Evolutionary conservation across 1,140 invertebrate species (phyloP), one percentile per base, ranked within the genome.

Genomic region (Dryas iulia): DNA sequence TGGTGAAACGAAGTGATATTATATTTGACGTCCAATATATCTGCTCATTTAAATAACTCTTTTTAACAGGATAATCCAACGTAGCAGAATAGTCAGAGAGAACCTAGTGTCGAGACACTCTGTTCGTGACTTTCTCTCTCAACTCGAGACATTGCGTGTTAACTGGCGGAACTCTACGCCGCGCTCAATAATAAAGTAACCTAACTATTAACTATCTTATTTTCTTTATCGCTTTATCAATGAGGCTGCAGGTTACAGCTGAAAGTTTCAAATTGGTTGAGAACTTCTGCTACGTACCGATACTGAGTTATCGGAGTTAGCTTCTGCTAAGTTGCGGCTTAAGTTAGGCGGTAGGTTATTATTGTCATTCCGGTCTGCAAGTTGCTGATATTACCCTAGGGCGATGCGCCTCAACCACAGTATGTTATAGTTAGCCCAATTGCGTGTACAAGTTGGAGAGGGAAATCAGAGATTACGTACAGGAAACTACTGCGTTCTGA

Each of bases 221-320:
- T 47, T 21, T n/a, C n/a, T 35, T 21, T 7, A 47, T 3, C 14
- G 10, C 7, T 47, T 47, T 47, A 47, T 47, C 39, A 18, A 14
- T 47, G 18, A 18, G 5, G 18, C n/a, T 8, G 39, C 39, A 47
- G 39, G 39, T 47, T 39, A 18, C 18, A 47, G 14, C 14, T 18
- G 73, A 72, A 84, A 87, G 76, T 89, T 89, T 76, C 79, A 78
- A 86, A 87, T 81, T 81, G 81, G 81, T 81, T 83, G 52, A 74
- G 69, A 78, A 88, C 78, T 87, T 87, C 70, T 84, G 79, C 84
- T 78, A 86, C 83, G 6, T 74, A 81, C 82, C 81, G 85, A 88
- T 90, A 90, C 81, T 86, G 84, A 87, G 78, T 87, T 87, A 86
- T 83, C 84, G 76, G 78, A 85, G 79, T 86, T 86, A 84, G 78